Evolutionary conservation across 2,888 invertebrate genomes (phyloP).

Genomic region (Amiota communis): DNA sequence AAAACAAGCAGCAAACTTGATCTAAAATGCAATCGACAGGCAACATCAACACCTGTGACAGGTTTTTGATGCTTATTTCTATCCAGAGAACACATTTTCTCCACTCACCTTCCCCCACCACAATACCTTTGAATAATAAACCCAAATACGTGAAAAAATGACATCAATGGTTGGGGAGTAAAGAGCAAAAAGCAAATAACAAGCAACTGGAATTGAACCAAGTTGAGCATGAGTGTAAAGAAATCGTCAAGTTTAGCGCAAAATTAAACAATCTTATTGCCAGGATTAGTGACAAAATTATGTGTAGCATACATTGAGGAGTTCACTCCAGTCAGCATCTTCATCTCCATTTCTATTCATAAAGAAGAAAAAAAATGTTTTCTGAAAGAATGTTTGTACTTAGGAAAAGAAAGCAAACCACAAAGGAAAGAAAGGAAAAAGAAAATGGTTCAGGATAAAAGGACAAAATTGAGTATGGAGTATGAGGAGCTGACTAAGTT

Average conservation of each 20-base stretch:
- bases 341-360: not conserved
- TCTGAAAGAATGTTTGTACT: no score
- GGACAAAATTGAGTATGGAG: no score
- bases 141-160: not conserved
- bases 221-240: constrained; percentile 37
- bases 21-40: not conserved
- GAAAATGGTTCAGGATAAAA: no score
- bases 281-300: constrained; percentile 65
- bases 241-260: constrained; percentile 66
- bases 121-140: not conserved
- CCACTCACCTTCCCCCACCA: not conserved
- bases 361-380: no score
- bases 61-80: no score
- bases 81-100: no score
- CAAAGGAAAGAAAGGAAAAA: no score
- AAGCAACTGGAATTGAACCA: not conserved
- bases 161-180: not conserved
- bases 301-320: constrained; percentile 48
- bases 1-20: not conserved
- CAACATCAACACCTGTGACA: constrained; percentile 3
- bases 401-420: no score
- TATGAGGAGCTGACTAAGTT: no score
- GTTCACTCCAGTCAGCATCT: not conserved
- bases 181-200: constrained; percentile 25
- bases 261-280: constrained; percentile 68